Evolutionary conservation across 2,113 vertebrate genomes (phyloP), one percentile per base, ranked within the genome.

Genomic region (Takifugu bimaculatus): DNA sequence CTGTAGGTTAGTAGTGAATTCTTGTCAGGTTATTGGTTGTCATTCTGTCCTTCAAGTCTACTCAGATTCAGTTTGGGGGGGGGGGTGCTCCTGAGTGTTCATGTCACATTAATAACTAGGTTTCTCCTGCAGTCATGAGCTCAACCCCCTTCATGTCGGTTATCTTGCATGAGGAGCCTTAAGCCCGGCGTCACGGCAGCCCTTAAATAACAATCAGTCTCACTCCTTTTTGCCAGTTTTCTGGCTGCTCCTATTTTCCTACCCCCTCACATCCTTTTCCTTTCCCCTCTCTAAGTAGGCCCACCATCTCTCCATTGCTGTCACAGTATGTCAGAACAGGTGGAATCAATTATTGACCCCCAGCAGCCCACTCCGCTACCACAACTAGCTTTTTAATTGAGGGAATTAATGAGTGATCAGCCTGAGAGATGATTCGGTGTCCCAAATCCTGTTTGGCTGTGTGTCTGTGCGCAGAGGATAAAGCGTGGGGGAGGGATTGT

Each of bases 321-420:
- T 82, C 77, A 83, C 68, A 60, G 70, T 81, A 69, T 74, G 80
- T 82, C 85, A 78, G 81, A 86, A 78, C 78, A 87, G 88, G 87
- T 89, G 80, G 84, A 82, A 82, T 89, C 85, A 85, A 86, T 90
- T 86, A 86, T 73, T 84, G 83, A 79, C 77, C 78, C 77, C 65
- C 58, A 15, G 63, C 71, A 63, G 55, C 64, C 45, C n/a, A 62
- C 70, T 68, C 68, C 74, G 57, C 67, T 56, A 70, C 75, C 80
- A 68, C 84, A 69, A 75, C 82, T 62, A 65, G 70, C 49, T 64
- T 51, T 77, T 79, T 80, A 85, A 85, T 80, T 85, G 83, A 80
- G 81, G 66, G 80, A 88, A 86, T 84, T 78, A 87, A 87, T 78
- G 85, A 77, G 67, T 68, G 81, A 87, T 85, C 79, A 74, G 65